Evolutionary conservation across 2,797 vertebrate genomes (phyloP).

Genomic region (Okamejei kenojei): DNA sequence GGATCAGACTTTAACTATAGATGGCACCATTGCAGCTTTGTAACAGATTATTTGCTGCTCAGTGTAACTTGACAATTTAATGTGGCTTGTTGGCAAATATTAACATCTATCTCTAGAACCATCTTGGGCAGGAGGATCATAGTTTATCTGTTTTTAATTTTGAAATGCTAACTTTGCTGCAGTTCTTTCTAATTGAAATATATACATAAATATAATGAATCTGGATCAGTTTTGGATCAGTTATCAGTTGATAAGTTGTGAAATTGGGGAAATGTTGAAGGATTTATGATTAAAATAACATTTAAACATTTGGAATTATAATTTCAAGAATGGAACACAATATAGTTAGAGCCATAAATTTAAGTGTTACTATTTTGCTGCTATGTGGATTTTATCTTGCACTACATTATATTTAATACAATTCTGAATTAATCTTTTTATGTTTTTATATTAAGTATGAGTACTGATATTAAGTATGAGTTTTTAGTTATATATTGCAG

Average conservation of each 20-base stretch:
- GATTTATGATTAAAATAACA: neutral
- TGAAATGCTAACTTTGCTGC: neutral
- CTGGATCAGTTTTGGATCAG: neutral
- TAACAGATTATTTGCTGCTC: neutral
- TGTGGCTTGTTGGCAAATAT: neutral
- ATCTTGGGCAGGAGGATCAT: too few species aligned
- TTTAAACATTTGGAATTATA: neutral
- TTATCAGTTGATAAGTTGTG: neutral
- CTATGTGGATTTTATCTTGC: neutral
- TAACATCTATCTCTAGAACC: neutral
- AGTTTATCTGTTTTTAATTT: neutral
- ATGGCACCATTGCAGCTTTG: constrained; percentile 17
- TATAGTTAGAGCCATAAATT: neutral
- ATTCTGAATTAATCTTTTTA: neutral
- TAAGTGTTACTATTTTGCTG: neutral
- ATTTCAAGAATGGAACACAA: neutral
- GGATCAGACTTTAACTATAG: neutral
- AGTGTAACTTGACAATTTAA: neutral
- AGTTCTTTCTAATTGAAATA: neutral
- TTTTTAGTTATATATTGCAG: neutral
- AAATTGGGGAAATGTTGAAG: neutral
- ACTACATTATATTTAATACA: neutral
- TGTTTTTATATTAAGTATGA: too few species aligned
- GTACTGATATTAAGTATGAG: too few species aligned
- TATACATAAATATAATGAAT: neutral